A percentile compares a stretch with the other conserved stretches of the same genome.
phyloP scores from a whole-genome alignment of 2,797 vertebrate species.

The Dendrocincla fuliginosa region DNA sequence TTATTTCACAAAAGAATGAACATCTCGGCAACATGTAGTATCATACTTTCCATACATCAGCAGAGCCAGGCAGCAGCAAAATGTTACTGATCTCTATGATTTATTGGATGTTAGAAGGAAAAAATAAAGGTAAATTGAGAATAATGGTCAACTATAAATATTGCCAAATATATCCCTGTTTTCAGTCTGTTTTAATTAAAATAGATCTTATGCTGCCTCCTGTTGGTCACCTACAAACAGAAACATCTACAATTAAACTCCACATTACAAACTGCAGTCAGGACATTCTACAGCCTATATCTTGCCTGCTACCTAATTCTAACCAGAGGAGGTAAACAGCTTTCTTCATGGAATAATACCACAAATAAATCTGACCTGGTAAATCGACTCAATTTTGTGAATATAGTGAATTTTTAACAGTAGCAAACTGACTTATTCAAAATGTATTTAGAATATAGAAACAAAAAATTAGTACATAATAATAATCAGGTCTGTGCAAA shows the following conservation, averaged over 20 bases:
- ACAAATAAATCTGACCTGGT: not conserved
- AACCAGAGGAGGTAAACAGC: not conserved
- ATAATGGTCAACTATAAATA: not conserved
- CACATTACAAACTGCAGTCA: not conserved
- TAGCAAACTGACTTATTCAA: not conserved
- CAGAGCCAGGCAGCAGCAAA: conserved; percentile 32
- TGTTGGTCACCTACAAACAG: conserved; percentile 10
- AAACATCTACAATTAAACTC: not conserved
- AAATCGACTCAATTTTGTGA: not conserved
- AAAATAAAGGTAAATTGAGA: not conserved
- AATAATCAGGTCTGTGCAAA: conserved; percentile 45
- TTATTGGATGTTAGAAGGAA: not conserved
- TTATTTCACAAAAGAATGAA: conserved; percentile 60
- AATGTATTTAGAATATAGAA: not conserved
- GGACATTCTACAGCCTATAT: not conserved
- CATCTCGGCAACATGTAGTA: conserved; percentile 5
- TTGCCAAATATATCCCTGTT: not conserved
- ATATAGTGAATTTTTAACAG: conserved; percentile 20
- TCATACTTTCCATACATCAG: conserved; percentile 10
- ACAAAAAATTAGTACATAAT: conserved; percentile 20
- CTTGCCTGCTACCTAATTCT: not conserved
- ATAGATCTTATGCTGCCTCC: conserved; percentile 41
- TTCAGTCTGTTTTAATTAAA: conserved; percentile 27
- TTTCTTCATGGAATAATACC: conserved; percentile 1
- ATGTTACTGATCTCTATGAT: conserved; percentile 6